Base-by-base conservation (phyloP, 2,888 invertebrate genomes). In the Chironomus riparius region DNA sequence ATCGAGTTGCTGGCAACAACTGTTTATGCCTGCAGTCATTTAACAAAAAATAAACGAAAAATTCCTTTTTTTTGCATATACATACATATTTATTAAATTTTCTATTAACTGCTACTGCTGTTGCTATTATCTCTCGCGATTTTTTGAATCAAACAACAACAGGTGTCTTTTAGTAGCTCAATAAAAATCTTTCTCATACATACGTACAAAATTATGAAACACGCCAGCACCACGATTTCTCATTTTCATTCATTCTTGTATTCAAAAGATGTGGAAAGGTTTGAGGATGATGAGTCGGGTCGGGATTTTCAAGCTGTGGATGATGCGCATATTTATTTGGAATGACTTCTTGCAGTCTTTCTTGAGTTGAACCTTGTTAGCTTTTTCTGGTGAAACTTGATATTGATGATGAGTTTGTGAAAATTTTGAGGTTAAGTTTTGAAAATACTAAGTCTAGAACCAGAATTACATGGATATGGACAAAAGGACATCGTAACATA, bases 1-100 rank as follows among this genome's bases (percentile, higher is more conserved):
- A 56, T 56, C 18, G n/a, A 47, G 13, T 65, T 56, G 56, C 21
- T 48, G 47, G 62, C 74, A 74, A 21, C 68, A 68, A 47, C 68
- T 74, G 74, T 73, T 62, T 18, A 21, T 22, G 65, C 65, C 65
- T 71, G 71, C 71, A 73, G 62, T 73, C 62, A 73, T 74, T 74
- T 62, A 62, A 21, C 65, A 28, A 74, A n/a, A n/a, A 74, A 24
- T 48, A 62, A 48, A 22, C 56, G 56, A 70, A 47, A 70, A 48
- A 21, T 38, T 38, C 12, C 65, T 12, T 56, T 2, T 28, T 10
- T 38, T 22, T 65, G 22, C 24, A 24, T 18, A 28, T 38, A 38
- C 4, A 38, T 38, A 38, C 10, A 38, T 1, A 38, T 38, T 38
- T 68, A 74, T 74, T 74, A 61, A 65, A 74, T 68, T 47, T 47